phyloP scores from a whole-genome alignment of 2,113 vertebrate species.

The Aspidoscelis tigris region DNA sequence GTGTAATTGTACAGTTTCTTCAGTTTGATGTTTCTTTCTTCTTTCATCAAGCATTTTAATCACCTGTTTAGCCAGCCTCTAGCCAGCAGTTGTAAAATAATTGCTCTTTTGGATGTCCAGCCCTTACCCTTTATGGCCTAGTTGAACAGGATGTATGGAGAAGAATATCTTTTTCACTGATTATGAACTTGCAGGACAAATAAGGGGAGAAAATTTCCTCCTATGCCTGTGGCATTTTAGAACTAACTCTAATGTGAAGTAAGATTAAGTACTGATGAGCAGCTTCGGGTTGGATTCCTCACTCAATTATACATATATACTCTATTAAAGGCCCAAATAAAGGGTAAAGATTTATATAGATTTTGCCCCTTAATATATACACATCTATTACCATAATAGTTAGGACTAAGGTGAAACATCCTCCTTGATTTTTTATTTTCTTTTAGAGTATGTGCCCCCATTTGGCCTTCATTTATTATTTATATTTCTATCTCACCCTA shows the following conservation, averaged over 20 bases:
- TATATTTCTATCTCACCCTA: too few species aligned
- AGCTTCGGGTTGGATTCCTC: background rate
- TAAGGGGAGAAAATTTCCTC: background rate
- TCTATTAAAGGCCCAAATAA: background rate
- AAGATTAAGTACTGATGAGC: background rate
- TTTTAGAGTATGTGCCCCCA: background rate
- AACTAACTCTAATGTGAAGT: background rate
- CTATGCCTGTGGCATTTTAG: background rate
- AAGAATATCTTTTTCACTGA: background rate
- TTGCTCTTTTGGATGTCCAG: background rate
- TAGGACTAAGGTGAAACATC: background rate
- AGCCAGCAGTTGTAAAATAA: conserved; percentile 5
- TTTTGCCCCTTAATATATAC: background rate
- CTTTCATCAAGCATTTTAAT: background rate
- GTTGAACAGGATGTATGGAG: background rate
- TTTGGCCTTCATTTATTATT: background rate
- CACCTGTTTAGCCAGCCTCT: conserved; percentile 15
- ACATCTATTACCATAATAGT: background rate
- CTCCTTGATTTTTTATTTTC: background rate
- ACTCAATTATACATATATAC: background rate
- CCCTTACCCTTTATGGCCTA: conserved; percentile 3
- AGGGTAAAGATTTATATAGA: background rate
- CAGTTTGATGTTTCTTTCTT: background rate
- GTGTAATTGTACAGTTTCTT: background rate
- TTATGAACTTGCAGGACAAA: conserved; percentile 4